Evolutionary conservation across 2,113 vertebrate genomes (phyloP).

Genomic region (Aldabrachelys gigantea): DNA sequence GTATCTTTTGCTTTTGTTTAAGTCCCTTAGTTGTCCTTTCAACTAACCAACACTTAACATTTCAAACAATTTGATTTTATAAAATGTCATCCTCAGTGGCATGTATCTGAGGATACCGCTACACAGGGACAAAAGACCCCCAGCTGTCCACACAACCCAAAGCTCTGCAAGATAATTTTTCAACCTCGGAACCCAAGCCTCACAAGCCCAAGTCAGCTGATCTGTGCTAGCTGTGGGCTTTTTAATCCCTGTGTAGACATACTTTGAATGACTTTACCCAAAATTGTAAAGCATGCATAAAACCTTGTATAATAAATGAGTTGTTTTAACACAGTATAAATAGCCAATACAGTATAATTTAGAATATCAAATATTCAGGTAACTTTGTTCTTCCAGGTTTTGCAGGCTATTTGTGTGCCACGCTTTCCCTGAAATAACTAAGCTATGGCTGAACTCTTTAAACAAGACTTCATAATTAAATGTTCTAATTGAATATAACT

Average conservation of each 20-base stretch:
- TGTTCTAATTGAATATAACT: not conserved
- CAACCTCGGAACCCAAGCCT: not conserved
- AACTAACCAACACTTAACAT: not conserved
- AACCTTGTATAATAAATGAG: accelerated
- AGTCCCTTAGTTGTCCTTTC: not conserved
- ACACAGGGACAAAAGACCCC: not conserved
- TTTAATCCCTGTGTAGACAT: not conserved
- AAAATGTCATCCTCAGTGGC: not conserved
- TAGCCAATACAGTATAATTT: not conserved
- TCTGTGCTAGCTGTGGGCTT: not conserved
- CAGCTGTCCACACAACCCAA: not conserved
- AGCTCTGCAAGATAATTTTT: not conserved
- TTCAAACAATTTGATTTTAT: not conserved
- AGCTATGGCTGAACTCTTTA: not conserved
- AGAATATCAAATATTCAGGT: not conserved
- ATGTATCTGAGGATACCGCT: not conserved
- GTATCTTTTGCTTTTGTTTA: not conserved
- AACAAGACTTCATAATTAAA: not conserved
- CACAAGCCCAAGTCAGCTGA: not conserved
- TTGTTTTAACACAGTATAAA: not conserved
- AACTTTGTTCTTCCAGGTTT: not conserved
- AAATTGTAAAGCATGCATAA: not conserved
- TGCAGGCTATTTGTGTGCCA: not conserved
- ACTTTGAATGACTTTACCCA: not conserved
- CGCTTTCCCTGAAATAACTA: not conserved